A percentile compares a stretch with the other conserved stretches of the same genome.
Evolutionary conservation across 2,888 invertebrate species (phyloP).

Genomic region (Polydrusus pterygomalis): DNA sequence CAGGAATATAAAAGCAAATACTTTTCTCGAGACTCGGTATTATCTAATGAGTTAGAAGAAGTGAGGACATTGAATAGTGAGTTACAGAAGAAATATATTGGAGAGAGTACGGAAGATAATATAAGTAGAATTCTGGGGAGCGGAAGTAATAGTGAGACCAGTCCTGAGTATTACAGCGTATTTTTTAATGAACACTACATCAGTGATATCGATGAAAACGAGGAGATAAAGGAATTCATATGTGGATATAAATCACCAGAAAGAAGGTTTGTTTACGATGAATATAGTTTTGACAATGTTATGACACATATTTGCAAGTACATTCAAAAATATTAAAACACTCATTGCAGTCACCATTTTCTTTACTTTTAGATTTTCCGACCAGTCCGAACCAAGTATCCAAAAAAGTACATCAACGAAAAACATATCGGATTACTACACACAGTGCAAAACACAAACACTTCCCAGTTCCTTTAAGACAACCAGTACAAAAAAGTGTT

Average conservation of each 20-base stretch:
- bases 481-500: slow-evolving; percentile 16
- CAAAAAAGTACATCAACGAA: slow-evolving; percentile 14
- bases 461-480: slow-evolving; percentile 49
- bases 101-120: slow-evolving; percentile 48
- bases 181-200: slow-evolving; percentile 70
- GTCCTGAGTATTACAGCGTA: slow-evolving; percentile 64
- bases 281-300: too few species aligned
- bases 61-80: slow-evolving; percentile 66
- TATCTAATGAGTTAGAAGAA: slow-evolving; percentile 68
- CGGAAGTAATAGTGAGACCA: slow-evolving; percentile 36
- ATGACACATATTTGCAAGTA: too few species aligned
- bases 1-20: slow-evolving; percentile 63
- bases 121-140: slow-evolving; percentile 41
- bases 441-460: slow-evolving; percentile 37
- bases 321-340: too few species aligned
- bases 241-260: slow-evolving; percentile 63
- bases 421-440: slow-evolving; percentile 23
- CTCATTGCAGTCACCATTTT: too few species aligned
- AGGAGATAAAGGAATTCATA: slow-evolving; percentile 68
- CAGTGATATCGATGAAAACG: slow-evolving; percentile 71
- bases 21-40: slow-evolving; percentile 65
- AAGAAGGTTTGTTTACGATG: slow-evolving; percentile 44
- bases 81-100: slow-evolving; percentile 62
- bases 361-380: slow-evolving; percentile 56
- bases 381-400: slow-evolving; percentile 58